Evolutionary conservation across 1,140 invertebrate genomes (phyloP), one percentile per base, ranked within the genome.

Genomic region (Temnothorax longispinosus): DNA sequence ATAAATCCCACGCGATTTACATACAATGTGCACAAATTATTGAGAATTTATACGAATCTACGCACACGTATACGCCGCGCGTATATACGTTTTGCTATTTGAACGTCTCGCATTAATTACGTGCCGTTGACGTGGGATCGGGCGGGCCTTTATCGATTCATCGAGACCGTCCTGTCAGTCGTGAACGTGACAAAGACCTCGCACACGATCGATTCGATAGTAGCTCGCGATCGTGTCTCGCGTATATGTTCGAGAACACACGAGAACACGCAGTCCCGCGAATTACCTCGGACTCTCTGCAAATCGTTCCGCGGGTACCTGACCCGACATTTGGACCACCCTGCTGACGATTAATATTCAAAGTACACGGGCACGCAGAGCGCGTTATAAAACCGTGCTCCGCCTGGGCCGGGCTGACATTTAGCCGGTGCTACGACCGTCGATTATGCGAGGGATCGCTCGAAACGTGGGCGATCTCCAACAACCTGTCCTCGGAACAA

Each of bases 401-500:
- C 47, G 58, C 15, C 78, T 82, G 71, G 67, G 86, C 71, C 77
- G 47, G 77, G 54, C 65, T 91, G 89, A 91, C 89, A 91, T 91
- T 91, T 91, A 91, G 86, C 87, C 35, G 76, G 72, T 41, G 77
- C 38, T 60, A 58, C 56, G 67, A 56, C 52, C 69, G 82, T 84
- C 77, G 86, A 91, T 88, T 90, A 86, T 77, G 65, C 85, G 77
- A 86, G 64, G 58, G 72, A 84, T 88, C 82, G 56, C 71, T 90
- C 76, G 60, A 7, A 90, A 82, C 89, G 89, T 91, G 84, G 89
- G 89, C 89, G 89, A 90, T 90, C 89, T 72, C 76, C 86, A 88
- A 78, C 89, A 90, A 90, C 89, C 80, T 84, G 89, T 91, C 89
- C 89, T 74, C 89, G 89, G 87, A 90, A 91, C 89, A 91, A 91